phyloP scores from a whole-genome alignment of 2,113 vertebrate genomes.

The Atrichornis clamosus region DNA sequence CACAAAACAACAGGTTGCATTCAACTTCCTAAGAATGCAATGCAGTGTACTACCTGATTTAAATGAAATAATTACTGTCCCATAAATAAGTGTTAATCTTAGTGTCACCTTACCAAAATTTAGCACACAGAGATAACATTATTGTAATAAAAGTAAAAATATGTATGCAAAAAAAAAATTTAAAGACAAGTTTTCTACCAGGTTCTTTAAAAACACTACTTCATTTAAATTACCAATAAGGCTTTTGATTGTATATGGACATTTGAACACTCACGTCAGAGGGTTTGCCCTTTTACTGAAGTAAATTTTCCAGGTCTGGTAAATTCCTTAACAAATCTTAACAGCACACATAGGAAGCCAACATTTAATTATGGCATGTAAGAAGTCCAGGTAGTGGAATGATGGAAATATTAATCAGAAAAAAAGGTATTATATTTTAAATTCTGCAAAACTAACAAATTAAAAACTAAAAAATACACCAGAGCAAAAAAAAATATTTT shows the following conservation, averaged over 20 bases:
- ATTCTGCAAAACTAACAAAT: not conserved
- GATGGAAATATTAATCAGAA: not conserved
- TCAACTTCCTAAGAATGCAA: not conserved
- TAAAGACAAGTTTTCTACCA: not conserved
- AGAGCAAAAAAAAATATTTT: not conserved
- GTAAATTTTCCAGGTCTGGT: not conserved
- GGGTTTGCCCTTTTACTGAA: not conserved
- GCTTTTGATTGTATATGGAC: not conserved
- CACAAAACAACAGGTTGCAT: not conserved
- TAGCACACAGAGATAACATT: not conserved
- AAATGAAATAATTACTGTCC: not conserved
- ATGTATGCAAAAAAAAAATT: not conserved
- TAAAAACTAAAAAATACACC: not conserved
- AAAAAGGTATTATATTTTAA: not conserved
- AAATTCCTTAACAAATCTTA: not conserved
- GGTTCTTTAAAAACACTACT: not conserved
- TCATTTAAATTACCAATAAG: not conserved
- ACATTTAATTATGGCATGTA: not conserved
- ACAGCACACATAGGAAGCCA: not conserved
- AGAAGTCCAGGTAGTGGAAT: not conserved
- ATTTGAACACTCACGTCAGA: not conserved
- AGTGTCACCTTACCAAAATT: not conserved
- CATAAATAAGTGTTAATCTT: slow-evolving; percentile 36
- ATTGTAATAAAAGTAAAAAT: slow-evolving; percentile 29
- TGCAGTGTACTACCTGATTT: not conserved